These are phyloP conservation scores for Frankliniella intonsa DNA, from an alignment of 2,888 invertebrate genomes.

Conservation along the genomic window DNA sequence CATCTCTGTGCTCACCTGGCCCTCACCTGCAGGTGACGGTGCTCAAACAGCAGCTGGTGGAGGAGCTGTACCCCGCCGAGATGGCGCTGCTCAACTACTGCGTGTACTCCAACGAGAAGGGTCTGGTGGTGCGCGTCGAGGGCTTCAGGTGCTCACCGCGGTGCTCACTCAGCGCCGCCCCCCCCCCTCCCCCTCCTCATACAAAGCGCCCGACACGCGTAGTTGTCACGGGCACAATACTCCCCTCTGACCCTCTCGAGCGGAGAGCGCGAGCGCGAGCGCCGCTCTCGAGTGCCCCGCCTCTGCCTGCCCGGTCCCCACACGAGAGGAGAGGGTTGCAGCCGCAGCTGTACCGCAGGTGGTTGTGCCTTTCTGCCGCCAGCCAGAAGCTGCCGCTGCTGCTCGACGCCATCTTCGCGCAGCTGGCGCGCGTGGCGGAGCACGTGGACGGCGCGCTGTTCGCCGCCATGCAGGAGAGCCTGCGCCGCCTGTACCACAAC, in stretches of 20 bases:
- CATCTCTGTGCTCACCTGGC: too few species aligned
- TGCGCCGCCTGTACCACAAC: conserved; percentile 24
- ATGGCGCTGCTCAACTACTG: conserved; percentile 63
- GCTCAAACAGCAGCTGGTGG: conserved; percentile 55
- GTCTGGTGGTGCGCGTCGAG: conserved; percentile 59
- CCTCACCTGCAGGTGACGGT: conserved; percentile 44
- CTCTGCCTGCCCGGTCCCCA: too few species aligned
- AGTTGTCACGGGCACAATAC: too few species aligned
- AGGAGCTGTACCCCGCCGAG: conserved; percentile 67
- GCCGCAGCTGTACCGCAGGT: too few species aligned
- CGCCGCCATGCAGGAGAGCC: conserved; percentile 15
- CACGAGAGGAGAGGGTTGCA: too few species aligned
- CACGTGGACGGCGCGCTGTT: conserved; percentile 24
- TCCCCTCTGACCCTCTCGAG: too few species aligned
- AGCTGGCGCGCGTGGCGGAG: conserved; percentile 1
- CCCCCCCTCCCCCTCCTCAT: neutral
- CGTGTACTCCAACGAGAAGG: conserved; percentile 59
- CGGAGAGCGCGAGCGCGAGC: too few species aligned
- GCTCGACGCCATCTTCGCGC: conserved; percentile 12
- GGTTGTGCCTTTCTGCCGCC: conserved; percentile 39
- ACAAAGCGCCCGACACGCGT: too few species aligned
- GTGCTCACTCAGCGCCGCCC: neutral
- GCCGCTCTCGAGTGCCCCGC: too few species aligned
- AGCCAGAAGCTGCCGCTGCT: conserved; percentile 33
- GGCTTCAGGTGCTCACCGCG: conserved; percentile 54